These are phyloP conservation scores for Stenolophus ochropezus DNA, from an alignment of 2,888 invertebrate genomes.

Conservation along the genomic window DNA sequence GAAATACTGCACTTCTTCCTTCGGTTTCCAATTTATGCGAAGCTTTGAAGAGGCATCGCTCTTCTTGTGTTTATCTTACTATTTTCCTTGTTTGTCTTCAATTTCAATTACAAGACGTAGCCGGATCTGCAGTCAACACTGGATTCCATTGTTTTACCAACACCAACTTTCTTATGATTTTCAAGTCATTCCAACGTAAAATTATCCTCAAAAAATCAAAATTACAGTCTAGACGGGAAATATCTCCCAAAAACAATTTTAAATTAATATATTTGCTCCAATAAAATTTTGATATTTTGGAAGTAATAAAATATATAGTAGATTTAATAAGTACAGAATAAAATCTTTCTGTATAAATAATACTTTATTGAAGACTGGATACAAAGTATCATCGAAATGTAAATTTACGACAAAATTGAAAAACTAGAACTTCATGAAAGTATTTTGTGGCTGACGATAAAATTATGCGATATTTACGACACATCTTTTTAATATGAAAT, in stretches of 20 bases:
- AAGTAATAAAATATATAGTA: too few species aligned
- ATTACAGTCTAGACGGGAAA: too few species aligned
- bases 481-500: neutral
- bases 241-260: too few species aligned
- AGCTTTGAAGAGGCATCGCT: slow-evolving; percentile 39
- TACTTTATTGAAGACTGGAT: too few species aligned
- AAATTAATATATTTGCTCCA: too few species aligned
- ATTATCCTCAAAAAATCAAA: neutral
- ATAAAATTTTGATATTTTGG: too few species aligned
- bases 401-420: neutral
- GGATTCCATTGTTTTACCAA: neutral
- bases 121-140: neutral
- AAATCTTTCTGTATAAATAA: too few species aligned
- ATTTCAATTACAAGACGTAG: slow-evolving; percentile 54
- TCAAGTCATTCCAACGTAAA: neutral
- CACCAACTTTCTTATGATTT: neutral
- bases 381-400: too few species aligned
- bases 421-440: neutral
- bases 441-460: neutral
- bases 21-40: slow-evolving; percentile 55
- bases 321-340: too few species aligned
- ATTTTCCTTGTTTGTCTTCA: slow-evolving; percentile 58
- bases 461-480: neutral
- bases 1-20: slow-evolving; percentile 38
- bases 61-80: slow-evolving; percentile 53